These are phyloP conservation scores for Lepidocyrtoides sp. DNA, from an alignment of 2,888 invertebrate species.

Conservation along the genomic window DNA sequence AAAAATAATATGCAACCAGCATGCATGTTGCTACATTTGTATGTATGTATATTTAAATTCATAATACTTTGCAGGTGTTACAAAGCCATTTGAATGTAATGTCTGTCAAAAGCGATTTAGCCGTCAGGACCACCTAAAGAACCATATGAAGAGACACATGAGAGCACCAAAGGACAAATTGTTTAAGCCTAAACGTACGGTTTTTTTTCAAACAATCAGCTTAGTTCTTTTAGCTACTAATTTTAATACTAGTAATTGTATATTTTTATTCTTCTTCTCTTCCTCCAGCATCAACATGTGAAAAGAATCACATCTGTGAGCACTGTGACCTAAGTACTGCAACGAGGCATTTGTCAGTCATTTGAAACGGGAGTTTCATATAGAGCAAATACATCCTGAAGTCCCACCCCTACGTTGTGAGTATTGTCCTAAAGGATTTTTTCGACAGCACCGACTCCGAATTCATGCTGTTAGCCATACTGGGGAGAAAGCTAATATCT, in stretches of 20 bases:
- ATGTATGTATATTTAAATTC: neutral
- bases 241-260: too few relatives aligned
- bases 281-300: slow-evolving; percentile 14
- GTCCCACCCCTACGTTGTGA: slow-evolving; percentile 78
- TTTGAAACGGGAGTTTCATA: slow-evolving; percentile 78
- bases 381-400: slow-evolving; percentile 78
- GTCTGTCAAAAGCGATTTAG: slow-evolving; percentile 76
- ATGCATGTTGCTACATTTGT: neutral
- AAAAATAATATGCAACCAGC: neutral
- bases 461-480: slow-evolving; percentile 76
- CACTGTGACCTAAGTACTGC: slow-evolving; percentile 73
- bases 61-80: slow-evolving; percentile 51
- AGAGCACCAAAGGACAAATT: slow-evolving; percentile 58
- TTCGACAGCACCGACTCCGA: slow-evolving; percentile 74
- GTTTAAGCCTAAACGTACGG: slow-evolving; percentile 53
- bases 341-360: slow-evolving; percentile 73
- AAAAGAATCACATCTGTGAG: slow-evolving; percentile 74
- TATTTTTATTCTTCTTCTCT: neutral
- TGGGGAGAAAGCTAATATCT: slow-evolving; percentile 78
- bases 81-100: slow-evolving; percentile 73
- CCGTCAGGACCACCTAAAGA: slow-evolving; percentile 70
- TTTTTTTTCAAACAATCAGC: neutral
- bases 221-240: neutral
- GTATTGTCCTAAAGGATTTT: slow-evolving; percentile 79
- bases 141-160: slow-evolving; percentile 72